These are phyloP conservation scores for Chydorus sphaericus DNA, from an alignment of 2,888 invertebrate species.

Conservation along the genomic window DNA sequence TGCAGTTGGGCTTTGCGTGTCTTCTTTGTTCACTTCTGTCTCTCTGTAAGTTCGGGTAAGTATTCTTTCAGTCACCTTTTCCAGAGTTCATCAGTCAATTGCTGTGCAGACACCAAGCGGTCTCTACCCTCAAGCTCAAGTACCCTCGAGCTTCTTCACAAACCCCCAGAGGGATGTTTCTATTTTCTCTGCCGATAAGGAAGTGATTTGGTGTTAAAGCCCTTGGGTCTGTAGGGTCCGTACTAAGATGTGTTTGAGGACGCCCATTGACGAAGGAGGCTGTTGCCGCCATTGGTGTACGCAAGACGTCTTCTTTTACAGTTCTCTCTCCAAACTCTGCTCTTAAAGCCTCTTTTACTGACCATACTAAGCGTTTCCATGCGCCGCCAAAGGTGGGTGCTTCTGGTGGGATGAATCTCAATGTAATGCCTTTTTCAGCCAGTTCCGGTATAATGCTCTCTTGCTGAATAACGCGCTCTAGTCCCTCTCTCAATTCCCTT, in stretches of 20 bases:
- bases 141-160: too few species aligned
- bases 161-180: too few species aligned
- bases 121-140: too few species aligned
- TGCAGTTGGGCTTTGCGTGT: too few species aligned
- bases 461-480: neutral
- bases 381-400: constrained; percentile 19
- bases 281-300: constrained; percentile 13
- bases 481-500: constrained; percentile 8
- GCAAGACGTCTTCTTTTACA: constrained; percentile 15
- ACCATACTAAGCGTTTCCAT: constrained; percentile 19
- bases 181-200: too few species aligned
- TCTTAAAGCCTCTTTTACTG: constrained; percentile 15
- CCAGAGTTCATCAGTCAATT: too few species aligned
- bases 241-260: neutral
- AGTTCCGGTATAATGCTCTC: neutral
- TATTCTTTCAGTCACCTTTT: too few species aligned
- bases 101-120: too few species aligned
- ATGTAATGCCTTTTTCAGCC: neutral
- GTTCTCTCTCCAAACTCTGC: constrained; percentile 9
- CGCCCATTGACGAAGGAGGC: neutral
- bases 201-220: constrained; percentile 2
- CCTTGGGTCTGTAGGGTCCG: neutral
- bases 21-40: too few species aligned
- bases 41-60: too few species aligned
- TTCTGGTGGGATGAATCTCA: constrained; percentile 18